phyloP scores from a whole-genome alignment of 1,140 invertebrate genomes.

The Agrypnia vestita region DNA sequence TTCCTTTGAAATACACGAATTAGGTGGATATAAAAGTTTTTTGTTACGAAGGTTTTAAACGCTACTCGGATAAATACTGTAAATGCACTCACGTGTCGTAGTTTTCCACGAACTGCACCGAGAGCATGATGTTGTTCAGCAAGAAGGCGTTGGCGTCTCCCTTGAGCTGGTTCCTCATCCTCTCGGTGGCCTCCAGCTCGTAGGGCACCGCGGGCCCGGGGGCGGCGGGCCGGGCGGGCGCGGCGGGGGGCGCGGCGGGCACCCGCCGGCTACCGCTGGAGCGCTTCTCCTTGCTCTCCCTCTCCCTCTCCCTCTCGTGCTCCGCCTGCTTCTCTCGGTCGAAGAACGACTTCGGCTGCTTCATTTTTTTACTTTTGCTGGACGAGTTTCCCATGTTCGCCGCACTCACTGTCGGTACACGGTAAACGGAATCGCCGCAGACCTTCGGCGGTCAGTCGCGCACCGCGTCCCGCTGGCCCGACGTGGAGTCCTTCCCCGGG shows the following conservation, averaged over 20 bases:
- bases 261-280: conserved; percentile 61
- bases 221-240: conserved; percentile 41
- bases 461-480: neutral
- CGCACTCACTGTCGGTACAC: neutral
- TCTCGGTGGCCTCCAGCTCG: conserved; percentile 69
- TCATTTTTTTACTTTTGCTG: conserved; percentile 64
- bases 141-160: conserved; percentile 80
- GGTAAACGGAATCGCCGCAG: neutral
- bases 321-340: conserved; percentile 67
- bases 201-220: conserved; percentile 64
- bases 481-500: neutral
- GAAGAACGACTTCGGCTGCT: conserved; percentile 69
- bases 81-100: conserved; percentile 80
- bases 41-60: neutral
- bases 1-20: too few species aligned
- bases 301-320: conserved; percentile 64
- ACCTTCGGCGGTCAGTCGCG: neutral
- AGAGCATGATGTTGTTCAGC: conserved; percentile 84
- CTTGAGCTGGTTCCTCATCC: conserved; percentile 76
- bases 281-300: conserved; percentile 41
- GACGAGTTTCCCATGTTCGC: conserved; percentile 67
- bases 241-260: too few species aligned
- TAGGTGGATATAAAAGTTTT: too few species aligned
- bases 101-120: conserved; percentile 85
- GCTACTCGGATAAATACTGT: neutral